Percentiles rank a stretch among this genome's conserved stretches.
These are phyloP conservation scores for Brachionus rubens DNA, from an alignment of 1,140 invertebrate genomes.

Conservation along the genomic window DNA sequence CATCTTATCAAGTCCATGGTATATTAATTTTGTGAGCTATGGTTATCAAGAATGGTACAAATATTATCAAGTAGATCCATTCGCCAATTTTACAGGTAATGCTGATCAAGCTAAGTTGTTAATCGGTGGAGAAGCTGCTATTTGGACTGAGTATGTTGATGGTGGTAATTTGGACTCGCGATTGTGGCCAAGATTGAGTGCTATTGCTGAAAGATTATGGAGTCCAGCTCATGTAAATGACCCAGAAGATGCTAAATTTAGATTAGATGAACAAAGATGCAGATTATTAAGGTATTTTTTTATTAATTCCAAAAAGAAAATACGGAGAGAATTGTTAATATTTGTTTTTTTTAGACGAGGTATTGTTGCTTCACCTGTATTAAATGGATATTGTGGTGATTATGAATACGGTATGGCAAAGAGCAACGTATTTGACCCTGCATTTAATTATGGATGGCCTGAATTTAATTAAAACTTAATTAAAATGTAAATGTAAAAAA, in stretches of 20 bases:
- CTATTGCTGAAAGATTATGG: constrained; percentile 53
- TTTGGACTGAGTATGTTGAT: constrained; percentile 54
- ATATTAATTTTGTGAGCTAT: constrained; percentile 71
- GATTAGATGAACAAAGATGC: constrained; percentile 74
- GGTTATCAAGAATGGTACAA: constrained; percentile 56
- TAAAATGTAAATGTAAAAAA: neutral
- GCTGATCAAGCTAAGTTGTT: constrained; percentile 50
- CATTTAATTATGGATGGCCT: constrained; percentile 45
- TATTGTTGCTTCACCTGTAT: constrained; percentile 54
- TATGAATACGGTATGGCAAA: constrained; percentile 52
- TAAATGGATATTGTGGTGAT: constrained; percentile 56
- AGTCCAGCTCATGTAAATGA: constrained; percentile 48
- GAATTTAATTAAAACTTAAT: neutral
- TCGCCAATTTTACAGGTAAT: constrained; percentile 53
- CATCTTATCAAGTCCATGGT: constrained; percentile 78
- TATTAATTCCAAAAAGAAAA: neutral
- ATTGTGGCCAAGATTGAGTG: constrained; percentile 49
- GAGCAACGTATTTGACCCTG: constrained; percentile 35
- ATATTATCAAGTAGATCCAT: constrained; percentile 48
- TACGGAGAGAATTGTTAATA: neutral
- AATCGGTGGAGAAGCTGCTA: constrained; percentile 56
- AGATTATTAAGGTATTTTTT: constrained; percentile 68
- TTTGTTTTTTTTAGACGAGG: constrained; percentile 51
- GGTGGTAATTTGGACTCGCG: constrained; percentile 48
- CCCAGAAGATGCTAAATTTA: constrained; percentile 46